phyloP scores from a whole-genome alignment of 2,888 invertebrate genomes.

The Agrotis exclamationis region DNA sequence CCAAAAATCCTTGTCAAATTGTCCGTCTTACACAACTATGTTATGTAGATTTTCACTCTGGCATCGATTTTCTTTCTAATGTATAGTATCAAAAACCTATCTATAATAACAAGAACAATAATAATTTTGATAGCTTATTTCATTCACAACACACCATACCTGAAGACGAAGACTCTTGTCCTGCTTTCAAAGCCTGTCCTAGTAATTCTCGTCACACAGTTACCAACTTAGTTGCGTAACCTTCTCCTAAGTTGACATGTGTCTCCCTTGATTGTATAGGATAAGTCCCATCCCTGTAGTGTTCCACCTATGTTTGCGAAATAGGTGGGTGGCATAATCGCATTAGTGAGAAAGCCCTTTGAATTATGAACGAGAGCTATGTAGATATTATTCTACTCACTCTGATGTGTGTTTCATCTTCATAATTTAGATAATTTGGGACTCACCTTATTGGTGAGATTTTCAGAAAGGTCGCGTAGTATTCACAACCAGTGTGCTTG shows the following conservation, averaged over 20 bases:
- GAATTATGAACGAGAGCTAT: constrained; percentile 2
- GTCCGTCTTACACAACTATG: too few species aligned
- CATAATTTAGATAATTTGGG: not conserved
- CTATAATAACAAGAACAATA: too few species aligned
- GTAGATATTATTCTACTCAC: not conserved
- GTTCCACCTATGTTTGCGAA: constrained; percentile 18
- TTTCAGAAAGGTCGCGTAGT: too few species aligned
- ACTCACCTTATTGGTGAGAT: not conserved
- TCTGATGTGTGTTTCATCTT: not conserved
- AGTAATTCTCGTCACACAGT: constrained; percentile 47
- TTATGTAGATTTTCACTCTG: too few species aligned
- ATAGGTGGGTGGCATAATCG: constrained; percentile 22
- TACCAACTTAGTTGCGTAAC: constrained; percentile 26
- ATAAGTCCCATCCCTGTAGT: constrained; percentile 28
- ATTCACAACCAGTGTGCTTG: too few species aligned
- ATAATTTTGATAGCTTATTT: too few species aligned
- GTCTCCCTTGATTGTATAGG: constrained; percentile 53
- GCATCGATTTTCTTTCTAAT: too few species aligned
- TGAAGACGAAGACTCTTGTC: too few species aligned
- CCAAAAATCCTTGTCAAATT: too few species aligned
- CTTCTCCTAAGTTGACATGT: constrained; percentile 30
- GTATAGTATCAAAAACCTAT: too few species aligned
- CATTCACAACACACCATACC: not conserved
- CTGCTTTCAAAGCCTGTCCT: not conserved
- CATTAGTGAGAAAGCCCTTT: constrained; percentile 27